Evolutionary conservation across 2,113 vertebrate species (phyloP), one percentile per base, ranked within the genome.

Genomic region (Uropsilus gracilis): DNA sequence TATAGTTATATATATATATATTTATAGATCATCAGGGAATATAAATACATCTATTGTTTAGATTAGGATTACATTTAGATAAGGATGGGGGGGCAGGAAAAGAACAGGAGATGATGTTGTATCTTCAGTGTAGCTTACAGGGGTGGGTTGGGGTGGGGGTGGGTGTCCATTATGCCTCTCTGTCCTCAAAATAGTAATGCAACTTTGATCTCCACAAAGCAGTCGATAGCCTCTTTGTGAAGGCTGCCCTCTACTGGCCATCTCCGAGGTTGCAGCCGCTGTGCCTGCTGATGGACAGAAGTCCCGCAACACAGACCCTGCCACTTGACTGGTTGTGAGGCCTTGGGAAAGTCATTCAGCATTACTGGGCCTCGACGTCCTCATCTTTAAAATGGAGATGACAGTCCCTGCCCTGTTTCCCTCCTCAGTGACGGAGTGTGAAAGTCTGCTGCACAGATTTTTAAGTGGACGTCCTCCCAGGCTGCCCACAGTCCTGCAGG

Each of bases 231-330:
- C 30, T 61, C 88, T 86, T 96, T 92, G 95, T 86, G 83, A 86
- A 64, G 77, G 78, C 69, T 95, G 86, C 80, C 89, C 91, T 96
- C 97, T 96, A 32, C 78, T 72, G 97, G 46, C 46, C 2, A 30
- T 22, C 64, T 32, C 1, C 32, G 61, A 9, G 16, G 89, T 24
- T 55, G 83, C 83, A 28, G n/a, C 57, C 16, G n/a, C 28, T 26
- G 2, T 63, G 20, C 17, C 28, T 53, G 6, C 30, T 5, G 9
- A 13, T 4, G 3, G 46, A 5, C 68, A 4, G 37, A 50, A 57
- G 39, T 3, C 44, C 34, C 42, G 44, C 82, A 39, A 18, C 5
- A 16, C 13, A 78, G 55, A 68, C 20, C 18, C 39, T 68, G 68
- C 18, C 24, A 34, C 5, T 69, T 24, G 2, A 84, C 0, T 72